phyloP scores from a whole-genome alignment of 2,113 vertebrate species.

The Reinhardtius hippoglossoides region DNA sequence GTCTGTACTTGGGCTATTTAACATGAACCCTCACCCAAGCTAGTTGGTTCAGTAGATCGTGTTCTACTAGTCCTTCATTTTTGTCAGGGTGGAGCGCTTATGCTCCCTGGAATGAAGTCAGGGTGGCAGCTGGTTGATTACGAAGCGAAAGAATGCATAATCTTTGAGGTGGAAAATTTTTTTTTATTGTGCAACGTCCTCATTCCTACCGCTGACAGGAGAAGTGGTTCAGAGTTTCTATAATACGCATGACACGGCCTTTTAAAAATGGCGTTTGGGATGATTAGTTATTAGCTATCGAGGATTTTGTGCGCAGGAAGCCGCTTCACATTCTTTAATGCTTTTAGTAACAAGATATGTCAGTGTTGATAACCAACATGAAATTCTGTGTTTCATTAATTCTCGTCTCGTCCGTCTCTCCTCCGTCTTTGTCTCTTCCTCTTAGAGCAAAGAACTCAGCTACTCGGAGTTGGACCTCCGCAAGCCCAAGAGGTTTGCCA shows the following conservation, averaged over 20 bases:
- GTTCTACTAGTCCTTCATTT: slow-evolving; percentile 37
- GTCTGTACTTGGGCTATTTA: too few species aligned
- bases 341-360: background rate
- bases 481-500: slow-evolving; percentile 67
- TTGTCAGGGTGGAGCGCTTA: slow-evolving; percentile 51
- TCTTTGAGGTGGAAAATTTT: background rate
- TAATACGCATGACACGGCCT: background rate
- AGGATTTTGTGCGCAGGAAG: background rate
- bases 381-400: background rate
- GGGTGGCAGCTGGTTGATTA: slow-evolving; percentile 23
- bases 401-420: background rate
- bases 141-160: background rate
- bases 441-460: slow-evolving; percentile 72
- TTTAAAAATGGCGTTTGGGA: background rate
- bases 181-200: slow-evolving; percentile 6
- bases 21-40: background rate
- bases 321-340: background rate
- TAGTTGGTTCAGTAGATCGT: background rate
- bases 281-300: background rate
- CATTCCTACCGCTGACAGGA: slow-evolving; percentile 5
- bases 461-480: slow-evolving; percentile 80
- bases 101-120: slow-evolving; percentile 53
- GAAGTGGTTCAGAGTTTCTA: background rate
- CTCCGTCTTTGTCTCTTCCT: background rate
- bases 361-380: too few species aligned